Conservation (phyloP, 2,888 invertebrate species). For the Cinara cedri region DNA sequence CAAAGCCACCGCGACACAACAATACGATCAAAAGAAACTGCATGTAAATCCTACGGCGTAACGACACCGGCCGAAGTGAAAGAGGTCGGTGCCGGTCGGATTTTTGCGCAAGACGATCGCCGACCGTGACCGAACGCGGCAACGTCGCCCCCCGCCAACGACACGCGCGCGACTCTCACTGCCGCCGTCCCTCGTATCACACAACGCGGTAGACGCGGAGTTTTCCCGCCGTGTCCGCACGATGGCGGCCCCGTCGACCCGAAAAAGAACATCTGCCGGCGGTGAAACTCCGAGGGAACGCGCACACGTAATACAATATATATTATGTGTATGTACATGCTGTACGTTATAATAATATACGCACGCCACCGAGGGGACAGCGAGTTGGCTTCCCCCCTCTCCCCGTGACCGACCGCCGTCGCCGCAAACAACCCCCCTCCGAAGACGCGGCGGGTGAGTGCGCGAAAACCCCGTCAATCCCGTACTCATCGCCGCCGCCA, state of each 20-base stretch:
- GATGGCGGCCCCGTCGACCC: slow-evolving; percentile 49
- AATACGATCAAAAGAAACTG: slow-evolving; percentile 56
- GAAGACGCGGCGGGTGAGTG: no score
- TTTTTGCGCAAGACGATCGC: slow-evolving; percentile 57
- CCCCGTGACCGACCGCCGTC: not conserved
- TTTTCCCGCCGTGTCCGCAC: slow-evolving; percentile 48
- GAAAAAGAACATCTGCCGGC: slow-evolving; percentile 54
- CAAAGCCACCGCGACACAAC: slow-evolving; percentile 21
- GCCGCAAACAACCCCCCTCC: not conserved
- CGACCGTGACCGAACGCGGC: slow-evolving; percentile 57
- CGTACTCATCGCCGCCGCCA: no score
- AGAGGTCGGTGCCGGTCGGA: slow-evolving; percentile 56
- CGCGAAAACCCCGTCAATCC: no score
- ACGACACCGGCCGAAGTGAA: slow-evolving; percentile 56
- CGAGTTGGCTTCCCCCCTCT: slow-evolving; percentile 7
- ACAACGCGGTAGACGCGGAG: not conserved
- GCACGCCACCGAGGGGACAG: not conserved
- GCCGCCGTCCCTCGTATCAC: not conserved
- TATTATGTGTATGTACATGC: not conserved
- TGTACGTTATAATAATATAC: not conserved
- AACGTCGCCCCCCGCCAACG: slow-evolving; percentile 52
- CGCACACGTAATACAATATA: not conserved
- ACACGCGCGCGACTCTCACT: slow-evolving; percentile 2
- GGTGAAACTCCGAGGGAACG: slow-evolving; percentile 48
- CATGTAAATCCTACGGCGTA: slow-evolving; percentile 56